Base-by-base conservation (phyloP, 2,113 vertebrate species). In the Amphiprion percula region DNA sequence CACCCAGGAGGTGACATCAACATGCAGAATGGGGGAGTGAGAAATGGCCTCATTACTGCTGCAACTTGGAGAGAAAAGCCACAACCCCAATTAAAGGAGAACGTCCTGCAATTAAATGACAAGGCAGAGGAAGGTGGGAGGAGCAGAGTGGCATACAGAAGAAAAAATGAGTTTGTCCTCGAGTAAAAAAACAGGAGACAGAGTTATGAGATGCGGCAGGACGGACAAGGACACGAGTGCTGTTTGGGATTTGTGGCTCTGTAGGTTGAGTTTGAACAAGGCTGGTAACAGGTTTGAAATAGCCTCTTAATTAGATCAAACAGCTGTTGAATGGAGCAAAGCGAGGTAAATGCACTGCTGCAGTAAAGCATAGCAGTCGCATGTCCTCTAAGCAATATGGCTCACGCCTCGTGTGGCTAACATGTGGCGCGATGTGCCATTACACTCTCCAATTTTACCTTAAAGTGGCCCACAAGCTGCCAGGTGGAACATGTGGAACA, bases 261-360 rank as follows among this genome's bases (percentile, higher is more conserved):
- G 7, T 44, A 63, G 55, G 67, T 52, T 26, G 71, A 63, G 77
- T 53, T 62, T 68, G 71, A 68, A 63, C 54, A 80, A 71, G 64
- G 68, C 21, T 61, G 15, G 41, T 46, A 49, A 71, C 59, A 56
- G 72, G 63, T 68, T 82, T 33, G 44, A 70, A 82, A 86, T 28
- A 14, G 69, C 70, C 71, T 74, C 64, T 72, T 86, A 80, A 88
- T 84, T 75, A 72, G 58, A 77, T 54, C 52, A 73, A 83, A 78
- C 81, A 86, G 76, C 81, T 86, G 87, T 54, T 9, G 39, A 5
- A 15, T 6, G 63, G 58, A 62, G 68, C 47, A 24, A 41, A 55
- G 30, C 62, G 53, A 69, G 24, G 26, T 66, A 78, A 75, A 68
- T 16, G 59, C 53, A 24, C 11, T 1, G 6, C 23, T 0, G 12